A percentile compares a stretch with the other conserved stretches of the same genome.
Evolutionary conservation across 2,888 invertebrate genomes (phyloP).

Genomic region (Tigriopus californicus): DNA sequence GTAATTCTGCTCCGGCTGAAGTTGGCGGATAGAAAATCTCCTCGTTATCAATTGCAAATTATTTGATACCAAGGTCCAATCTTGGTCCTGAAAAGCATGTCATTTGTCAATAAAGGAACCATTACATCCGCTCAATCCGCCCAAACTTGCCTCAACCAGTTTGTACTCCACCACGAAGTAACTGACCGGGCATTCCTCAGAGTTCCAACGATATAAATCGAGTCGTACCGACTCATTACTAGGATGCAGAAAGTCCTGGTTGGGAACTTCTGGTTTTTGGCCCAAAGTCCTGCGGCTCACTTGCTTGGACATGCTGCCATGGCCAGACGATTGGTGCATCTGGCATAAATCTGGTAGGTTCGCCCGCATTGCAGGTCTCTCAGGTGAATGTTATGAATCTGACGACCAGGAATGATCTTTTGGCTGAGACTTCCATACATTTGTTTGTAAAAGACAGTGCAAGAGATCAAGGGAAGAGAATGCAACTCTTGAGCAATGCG

Average conservation of each 20-base stretch:
- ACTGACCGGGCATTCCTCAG: not conserved
- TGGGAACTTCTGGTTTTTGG: not conserved
- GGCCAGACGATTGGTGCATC: not conserved
- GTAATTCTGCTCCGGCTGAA: conserved; percentile 23
- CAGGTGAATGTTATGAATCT: not conserved
- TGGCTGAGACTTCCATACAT: not conserved
- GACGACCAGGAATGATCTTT: not conserved
- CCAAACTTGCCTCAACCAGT: not conserved
- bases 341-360: not conserved
- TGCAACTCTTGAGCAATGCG: not conserved
- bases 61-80: conserved; percentile 11
- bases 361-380: not conserved
- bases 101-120: no score
- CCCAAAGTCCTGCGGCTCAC: not conserved
- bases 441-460: not conserved
- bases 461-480: not conserved
- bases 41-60: not conserved
- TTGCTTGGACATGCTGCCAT: not conserved
- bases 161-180: conserved; percentile 11
- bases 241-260: conserved; percentile 1
- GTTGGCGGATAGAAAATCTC: conserved; percentile 8
- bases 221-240: conserved; percentile 5
- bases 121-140: no score
- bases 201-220: conserved; percentile 5
- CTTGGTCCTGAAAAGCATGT: not conserved